These are phyloP conservation scores for Hyperoodon ampullatus DNA, from an alignment of 2,113 vertebrate species.

Conservation along the genomic window DNA sequence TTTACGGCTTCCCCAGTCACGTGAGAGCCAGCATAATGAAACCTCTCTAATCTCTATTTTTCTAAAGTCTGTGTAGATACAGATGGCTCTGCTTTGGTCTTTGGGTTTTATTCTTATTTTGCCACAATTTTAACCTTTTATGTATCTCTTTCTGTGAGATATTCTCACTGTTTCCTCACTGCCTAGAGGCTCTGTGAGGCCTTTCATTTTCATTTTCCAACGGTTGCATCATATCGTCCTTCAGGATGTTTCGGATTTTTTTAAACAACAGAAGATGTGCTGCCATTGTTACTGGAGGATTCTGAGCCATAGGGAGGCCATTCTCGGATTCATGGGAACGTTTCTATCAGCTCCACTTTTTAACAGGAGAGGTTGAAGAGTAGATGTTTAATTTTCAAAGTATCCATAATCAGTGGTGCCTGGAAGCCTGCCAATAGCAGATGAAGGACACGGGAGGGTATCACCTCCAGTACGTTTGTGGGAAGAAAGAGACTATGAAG, in stretches of 20 bases:
- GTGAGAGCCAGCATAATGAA: slow-evolving; percentile 79
- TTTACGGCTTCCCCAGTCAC: slow-evolving; percentile 79
- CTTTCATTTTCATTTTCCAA: slow-evolving; percentile 51
- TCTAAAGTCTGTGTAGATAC: slow-evolving; percentile 82
- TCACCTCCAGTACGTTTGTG: neutral
- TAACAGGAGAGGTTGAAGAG: neutral
- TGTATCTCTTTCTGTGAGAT: slow-evolving; percentile 77
- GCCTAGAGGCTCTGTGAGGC: slow-evolving; percentile 56
- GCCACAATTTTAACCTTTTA: slow-evolving; percentile 81
- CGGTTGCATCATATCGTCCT: neutral
- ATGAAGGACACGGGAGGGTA: neutral
- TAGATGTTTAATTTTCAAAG: slow-evolving; percentile 45
- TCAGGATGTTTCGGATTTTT: slow-evolving; percentile 2
- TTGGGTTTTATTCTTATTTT: slow-evolving; percentile 82
- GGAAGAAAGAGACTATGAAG: neutral
- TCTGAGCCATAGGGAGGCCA: neutral
- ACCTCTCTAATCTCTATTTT: slow-evolving; percentile 83
- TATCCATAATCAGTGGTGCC: neutral
- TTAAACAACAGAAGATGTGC: neutral
- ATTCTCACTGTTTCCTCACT: slow-evolving; percentile 63
- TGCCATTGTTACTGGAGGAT: neutral
- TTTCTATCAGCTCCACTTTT: neutral
- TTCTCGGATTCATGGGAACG: slow-evolving; percentile 7
- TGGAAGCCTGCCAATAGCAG: neutral
- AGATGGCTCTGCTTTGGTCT: slow-evolving; percentile 84